Percentiles rank a stretch among this genome's conserved stretches.
Conservation (phyloP, 2,797 vertebrate genomes). For the Crypturellus tataupa region DNA sequence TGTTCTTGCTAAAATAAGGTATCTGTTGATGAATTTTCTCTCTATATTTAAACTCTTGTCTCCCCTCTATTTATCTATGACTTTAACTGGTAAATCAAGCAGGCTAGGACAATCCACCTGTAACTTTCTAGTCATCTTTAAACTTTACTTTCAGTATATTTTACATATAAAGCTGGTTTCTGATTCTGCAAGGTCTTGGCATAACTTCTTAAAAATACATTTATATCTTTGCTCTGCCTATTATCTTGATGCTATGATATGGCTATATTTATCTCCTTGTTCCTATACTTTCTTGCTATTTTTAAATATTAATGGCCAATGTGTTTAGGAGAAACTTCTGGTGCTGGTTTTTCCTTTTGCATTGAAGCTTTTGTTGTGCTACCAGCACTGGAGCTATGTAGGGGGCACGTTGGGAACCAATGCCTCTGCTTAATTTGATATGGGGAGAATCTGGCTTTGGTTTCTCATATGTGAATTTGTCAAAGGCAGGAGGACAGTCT, state of each 20-base stretch:
- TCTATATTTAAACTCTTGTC: background rate
- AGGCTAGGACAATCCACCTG: background rate
- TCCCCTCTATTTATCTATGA: background rate
- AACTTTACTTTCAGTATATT: background rate
- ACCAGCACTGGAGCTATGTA: background rate
- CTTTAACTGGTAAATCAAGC: background rate
- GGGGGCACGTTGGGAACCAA: background rate
- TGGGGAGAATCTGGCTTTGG: background rate
- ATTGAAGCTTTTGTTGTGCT: background rate
- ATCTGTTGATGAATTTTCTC: background rate
- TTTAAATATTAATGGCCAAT: background rate
- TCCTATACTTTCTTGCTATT: background rate
- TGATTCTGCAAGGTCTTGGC: background rate
- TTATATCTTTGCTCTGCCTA: background rate
- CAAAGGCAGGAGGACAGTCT: background rate
- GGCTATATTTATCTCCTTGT: background rate
- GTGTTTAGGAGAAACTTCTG: background rate
- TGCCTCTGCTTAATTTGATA: background rate
- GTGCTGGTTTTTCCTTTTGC: background rate
- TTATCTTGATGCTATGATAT: background rate
- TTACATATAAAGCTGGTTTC: background rate
- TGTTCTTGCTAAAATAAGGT: rapidly evolving
- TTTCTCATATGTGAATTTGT: background rate
- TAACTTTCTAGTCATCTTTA: background rate
- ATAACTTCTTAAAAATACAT: background rate